phyloP scores from a whole-genome alignment of 1,140 invertebrate genomes.

The Thalassaphorura encarpata region DNA sequence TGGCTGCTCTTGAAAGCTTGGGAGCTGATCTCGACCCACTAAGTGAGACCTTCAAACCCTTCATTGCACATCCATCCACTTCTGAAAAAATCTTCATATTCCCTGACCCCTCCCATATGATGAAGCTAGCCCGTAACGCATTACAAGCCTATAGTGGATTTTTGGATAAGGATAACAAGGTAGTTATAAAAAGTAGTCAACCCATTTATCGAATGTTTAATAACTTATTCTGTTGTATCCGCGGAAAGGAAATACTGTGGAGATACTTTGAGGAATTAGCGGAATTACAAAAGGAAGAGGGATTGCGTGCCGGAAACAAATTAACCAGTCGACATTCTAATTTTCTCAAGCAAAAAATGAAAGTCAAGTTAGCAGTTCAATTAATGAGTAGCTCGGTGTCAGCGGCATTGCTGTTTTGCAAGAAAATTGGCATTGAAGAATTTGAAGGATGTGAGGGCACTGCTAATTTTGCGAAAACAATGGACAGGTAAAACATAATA shows the following conservation, averaged over 20 bases:
- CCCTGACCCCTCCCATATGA: constrained; percentile 24
- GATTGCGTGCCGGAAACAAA: constrained; percentile 17
- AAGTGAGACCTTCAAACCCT: background rate
- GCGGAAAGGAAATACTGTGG: constrained; percentile 2
- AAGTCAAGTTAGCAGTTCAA: constrained; percentile 16
- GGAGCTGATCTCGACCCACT: constrained; percentile 3
- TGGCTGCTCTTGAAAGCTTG: constrained; percentile 5
- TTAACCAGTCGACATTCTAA: constrained; percentile 7
- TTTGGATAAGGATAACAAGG: constrained; percentile 6
- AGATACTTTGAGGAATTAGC: constrained; percentile 16
- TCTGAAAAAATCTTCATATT: constrained; percentile 10
- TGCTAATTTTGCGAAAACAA: background rate
- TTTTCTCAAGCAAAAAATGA: constrained; percentile 26
- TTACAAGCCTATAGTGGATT: constrained; percentile 9
- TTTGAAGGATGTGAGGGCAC: constrained; percentile 12
- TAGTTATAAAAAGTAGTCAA: no score
- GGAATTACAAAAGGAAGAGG: constrained; percentile 14
- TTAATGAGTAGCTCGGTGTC: constrained; percentile 13
- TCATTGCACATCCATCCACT: constrained; percentile 12
- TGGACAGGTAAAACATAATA: constrained; percentile 18
- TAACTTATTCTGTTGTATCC: no score
- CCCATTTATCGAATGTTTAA: no score
- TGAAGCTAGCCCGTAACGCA: constrained; percentile 24
- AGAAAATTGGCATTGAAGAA: constrained; percentile 1
- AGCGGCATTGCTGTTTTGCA: constrained; percentile 10